A percentile compares a stretch with the other conserved stretches of the same genome.
phyloP scores from a whole-genome alignment of 2,113 vertebrate genomes.

The Boleophthalmus pectinirostris region DNA sequence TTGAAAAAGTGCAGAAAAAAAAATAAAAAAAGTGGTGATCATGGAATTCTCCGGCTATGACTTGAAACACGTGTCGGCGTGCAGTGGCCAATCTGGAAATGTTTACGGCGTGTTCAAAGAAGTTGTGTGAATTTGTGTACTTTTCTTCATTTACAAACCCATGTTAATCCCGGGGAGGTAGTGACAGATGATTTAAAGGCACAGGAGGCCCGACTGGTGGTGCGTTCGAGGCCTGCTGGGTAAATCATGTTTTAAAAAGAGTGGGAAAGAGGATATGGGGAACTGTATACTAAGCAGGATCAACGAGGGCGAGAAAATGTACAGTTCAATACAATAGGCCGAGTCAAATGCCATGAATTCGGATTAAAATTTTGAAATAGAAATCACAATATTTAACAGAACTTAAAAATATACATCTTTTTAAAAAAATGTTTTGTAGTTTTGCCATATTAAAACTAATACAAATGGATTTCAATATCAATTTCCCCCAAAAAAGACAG shows the following conservation, averaged over 20 bases:
- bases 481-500: too few relatives aligned
- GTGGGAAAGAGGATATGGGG: constrained; percentile 69
- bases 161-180: constrained; percentile 56
- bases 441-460: too few relatives aligned
- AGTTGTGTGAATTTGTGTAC: constrained; percentile 62
- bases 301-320: background rate
- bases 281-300: background rate
- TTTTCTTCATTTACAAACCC: constrained; percentile 62
- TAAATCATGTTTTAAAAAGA: constrained; percentile 85
- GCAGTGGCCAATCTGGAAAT: constrained; percentile 61
- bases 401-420: too few relatives aligned
- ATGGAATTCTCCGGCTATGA: constrained; percentile 25
- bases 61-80: constrained; percentile 57
- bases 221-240: constrained; percentile 69
- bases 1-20: background rate
- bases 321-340: too few relatives aligned
- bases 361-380: too few relatives aligned
- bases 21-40: constrained; percentile 16
- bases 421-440: too few relatives aligned
- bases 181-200: constrained; percentile 66
- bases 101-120: constrained; percentile 69
- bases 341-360: too few relatives aligned
- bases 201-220: constrained; percentile 48
- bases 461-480: too few relatives aligned
- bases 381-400: too few relatives aligned